Conservation (phyloP, 2,888 invertebrate genomes). For the Chaetoderma sp. region DNA sequence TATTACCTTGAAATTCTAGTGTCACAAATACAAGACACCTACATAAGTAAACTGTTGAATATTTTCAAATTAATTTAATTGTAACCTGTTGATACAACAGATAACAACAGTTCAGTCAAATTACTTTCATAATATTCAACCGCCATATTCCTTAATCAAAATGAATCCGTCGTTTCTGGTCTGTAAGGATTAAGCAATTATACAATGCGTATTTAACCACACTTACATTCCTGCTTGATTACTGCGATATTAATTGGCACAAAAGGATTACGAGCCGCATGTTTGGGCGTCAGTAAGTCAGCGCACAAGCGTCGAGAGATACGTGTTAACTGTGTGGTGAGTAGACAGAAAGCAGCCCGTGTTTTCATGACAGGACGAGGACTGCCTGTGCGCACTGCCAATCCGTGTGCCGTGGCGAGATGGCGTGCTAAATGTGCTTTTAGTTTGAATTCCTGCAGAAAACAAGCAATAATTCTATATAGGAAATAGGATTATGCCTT, state of each 20-base stretch:
- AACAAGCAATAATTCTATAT: constrained; percentile 10
- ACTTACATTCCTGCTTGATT: constrained; percentile 88
- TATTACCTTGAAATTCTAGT: too few relatives aligned
- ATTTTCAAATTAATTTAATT: too few relatives aligned
- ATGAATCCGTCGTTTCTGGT: too few relatives aligned
- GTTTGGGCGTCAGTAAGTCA: constrained; percentile 81
- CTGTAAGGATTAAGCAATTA: too few relatives aligned
- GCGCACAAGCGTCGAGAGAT: constrained; percentile 89
- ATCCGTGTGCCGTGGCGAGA: constrained; percentile 91
- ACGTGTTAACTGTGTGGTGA: constrained; percentile 89
- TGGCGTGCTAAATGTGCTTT: constrained; percentile 95
- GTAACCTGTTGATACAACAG: too few relatives aligned
- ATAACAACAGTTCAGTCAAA: too few relatives aligned
- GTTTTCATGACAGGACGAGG: constrained; percentile 97
- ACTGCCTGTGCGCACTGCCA: constrained; percentile 79
- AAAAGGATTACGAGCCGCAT: constrained; percentile 89
- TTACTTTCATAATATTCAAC: too few relatives aligned
- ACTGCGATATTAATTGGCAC: constrained; percentile 75
- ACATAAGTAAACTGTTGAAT: too few relatives aligned
- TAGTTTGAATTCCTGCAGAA: constrained; percentile 84
- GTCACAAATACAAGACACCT: too few relatives aligned
- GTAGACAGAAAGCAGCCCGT: constrained; percentile 93
- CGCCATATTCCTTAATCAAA: too few relatives aligned
- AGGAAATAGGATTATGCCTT: too few relatives aligned
- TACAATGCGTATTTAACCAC: too few relatives aligned